These are phyloP conservation scores for Opisthograptis luteolata DNA, from an alignment of 2,888 invertebrate species.

Conservation along the genomic window DNA sequence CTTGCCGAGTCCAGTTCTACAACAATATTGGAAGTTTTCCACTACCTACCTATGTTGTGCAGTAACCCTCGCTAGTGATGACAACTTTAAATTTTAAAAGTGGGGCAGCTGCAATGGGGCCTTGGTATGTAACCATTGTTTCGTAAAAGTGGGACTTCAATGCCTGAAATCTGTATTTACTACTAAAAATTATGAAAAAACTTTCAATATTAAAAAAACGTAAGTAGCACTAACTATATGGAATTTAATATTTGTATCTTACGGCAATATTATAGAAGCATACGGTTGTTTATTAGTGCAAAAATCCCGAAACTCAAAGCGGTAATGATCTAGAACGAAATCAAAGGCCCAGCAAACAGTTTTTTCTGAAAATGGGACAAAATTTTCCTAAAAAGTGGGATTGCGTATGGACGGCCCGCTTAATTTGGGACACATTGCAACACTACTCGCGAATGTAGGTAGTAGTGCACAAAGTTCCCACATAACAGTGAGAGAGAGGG, in stretches of 20 bases:
- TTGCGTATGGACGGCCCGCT: background rate
- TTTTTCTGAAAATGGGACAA: background rate
- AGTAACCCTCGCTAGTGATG: slow-evolving; percentile 45
- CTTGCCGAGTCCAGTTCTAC: slow-evolving; percentile 38
- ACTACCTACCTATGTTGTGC: slow-evolving; percentile 49
- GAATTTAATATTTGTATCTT: no score
- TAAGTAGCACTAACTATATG: no score
- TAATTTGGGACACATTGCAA: slow-evolving; percentile 23
- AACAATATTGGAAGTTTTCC: slow-evolving; percentile 57
- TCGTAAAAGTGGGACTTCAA: no score
- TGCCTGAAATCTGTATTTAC: no score
- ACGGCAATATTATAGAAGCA: no score
- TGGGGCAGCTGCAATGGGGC: background rate
- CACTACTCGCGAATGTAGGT: slow-evolving; percentile 33
- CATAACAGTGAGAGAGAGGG: slow-evolving; percentile 56
- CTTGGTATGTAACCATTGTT: no score
- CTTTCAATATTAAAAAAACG: no score
- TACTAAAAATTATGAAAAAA: no score
- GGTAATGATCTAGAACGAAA: no score
- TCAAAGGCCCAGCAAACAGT: no score
- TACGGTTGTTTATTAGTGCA: no score
- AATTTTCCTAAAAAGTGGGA: background rate
- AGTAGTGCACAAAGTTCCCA: slow-evolving; percentile 48
- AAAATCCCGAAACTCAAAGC: no score
- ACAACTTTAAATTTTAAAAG: background rate